phyloP scores from a whole-genome alignment of 2,113 vertebrate genomes.

The Chloroceryle aenea region DNA sequence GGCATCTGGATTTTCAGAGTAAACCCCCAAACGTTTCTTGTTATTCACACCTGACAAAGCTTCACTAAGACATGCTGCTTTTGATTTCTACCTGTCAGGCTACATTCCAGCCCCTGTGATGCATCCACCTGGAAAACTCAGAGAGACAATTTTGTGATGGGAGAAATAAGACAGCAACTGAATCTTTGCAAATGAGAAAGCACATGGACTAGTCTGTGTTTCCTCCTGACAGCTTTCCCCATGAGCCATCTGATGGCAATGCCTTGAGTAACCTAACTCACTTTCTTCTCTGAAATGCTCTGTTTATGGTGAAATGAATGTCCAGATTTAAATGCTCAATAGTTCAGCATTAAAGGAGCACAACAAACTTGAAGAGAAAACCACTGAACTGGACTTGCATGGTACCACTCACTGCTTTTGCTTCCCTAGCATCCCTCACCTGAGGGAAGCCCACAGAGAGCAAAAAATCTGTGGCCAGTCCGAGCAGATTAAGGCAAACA shows the following conservation, averaged over 20 bases:
- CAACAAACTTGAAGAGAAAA: not conserved
- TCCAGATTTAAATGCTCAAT: not conserved
- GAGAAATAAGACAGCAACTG: slow-evolving; percentile 31
- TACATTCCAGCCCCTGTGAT: slow-evolving; percentile 30
- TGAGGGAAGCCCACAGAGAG: not conserved
- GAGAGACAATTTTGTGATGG: slow-evolving; percentile 43
- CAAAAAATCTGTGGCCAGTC: not conserved
- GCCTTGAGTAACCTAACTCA: not conserved
- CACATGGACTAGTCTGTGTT: not conserved
- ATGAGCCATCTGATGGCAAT: not conserved
- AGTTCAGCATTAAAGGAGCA: not conserved
- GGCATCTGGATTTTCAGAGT: slow-evolving; percentile 49
- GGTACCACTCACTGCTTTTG: not conserved
- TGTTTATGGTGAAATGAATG: not conserved
- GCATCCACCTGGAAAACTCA: slow-evolving; percentile 61
- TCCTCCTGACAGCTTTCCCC: not conserved
- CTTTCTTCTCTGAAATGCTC: not conserved
- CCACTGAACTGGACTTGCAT: not conserved
- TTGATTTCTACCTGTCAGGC: slow-evolving; percentile 67
- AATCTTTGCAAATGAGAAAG: slow-evolving; percentile 42
- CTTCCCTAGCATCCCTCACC: not conserved
- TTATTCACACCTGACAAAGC: slow-evolving; percentile 67
- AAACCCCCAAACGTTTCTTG: slow-evolving; percentile 10
- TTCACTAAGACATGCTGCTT: slow-evolving; percentile 52
- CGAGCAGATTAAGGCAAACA: not conserved